Conservation (phyloP, 2,113 vertebrate genomes). For the Oenanthe oenanthe region DNA sequence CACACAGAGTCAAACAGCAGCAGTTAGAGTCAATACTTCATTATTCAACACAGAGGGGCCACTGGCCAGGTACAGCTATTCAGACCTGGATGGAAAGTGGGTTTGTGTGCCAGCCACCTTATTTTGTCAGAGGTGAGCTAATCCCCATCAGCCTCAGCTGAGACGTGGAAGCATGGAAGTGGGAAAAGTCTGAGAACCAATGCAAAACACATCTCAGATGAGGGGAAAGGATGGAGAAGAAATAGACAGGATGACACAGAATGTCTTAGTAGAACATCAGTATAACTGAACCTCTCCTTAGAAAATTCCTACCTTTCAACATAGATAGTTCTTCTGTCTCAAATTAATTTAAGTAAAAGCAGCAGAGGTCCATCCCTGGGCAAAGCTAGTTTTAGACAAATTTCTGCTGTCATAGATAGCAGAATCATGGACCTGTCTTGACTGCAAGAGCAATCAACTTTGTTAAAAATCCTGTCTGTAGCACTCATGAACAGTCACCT, state of each 20-base stretch:
- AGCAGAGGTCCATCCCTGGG: not conserved
- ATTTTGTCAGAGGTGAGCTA: not conserved
- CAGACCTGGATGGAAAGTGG: accelerated
- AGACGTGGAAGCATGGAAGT: not conserved
- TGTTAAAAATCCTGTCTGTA: not conserved
- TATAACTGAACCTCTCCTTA: not conserved
- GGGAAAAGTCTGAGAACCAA: not conserved
- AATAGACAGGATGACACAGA: not conserved
- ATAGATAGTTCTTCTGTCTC: not conserved
- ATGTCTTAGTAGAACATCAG: not conserved
- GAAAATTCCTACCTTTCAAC: not conserved
- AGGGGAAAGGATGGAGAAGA: not conserved
- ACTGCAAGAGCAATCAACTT: not conserved
- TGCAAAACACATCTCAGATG: not conserved
- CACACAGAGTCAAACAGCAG: conserved; percentile 3
- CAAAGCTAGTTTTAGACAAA: not conserved
- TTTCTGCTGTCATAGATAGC: not conserved
- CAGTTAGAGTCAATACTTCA: conserved; percentile 1
- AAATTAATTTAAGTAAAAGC: not conserved
- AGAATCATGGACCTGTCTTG: not conserved
- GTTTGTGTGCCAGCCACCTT: not conserved
- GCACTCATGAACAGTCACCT: not conserved
- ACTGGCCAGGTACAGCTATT: not conserved
- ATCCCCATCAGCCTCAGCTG: not conserved
- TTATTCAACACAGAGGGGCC: not conserved